Evolutionary conservation across 2,797 vertebrate genomes (phyloP).

Genomic region (Prionace glauca): DNA sequence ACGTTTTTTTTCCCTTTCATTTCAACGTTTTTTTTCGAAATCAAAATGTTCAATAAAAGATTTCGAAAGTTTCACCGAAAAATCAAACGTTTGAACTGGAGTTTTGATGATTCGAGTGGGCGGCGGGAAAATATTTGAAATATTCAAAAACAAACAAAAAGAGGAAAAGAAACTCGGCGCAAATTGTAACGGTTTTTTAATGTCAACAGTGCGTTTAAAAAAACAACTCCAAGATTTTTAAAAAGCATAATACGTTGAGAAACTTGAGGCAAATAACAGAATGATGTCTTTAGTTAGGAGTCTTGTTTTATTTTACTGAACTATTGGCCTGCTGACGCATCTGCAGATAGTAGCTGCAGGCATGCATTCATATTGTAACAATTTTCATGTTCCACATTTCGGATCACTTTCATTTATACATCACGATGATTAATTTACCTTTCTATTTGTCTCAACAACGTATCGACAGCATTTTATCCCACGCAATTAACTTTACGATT

Average conservation of each 20-base stretch:
- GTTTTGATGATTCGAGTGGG: not conserved
- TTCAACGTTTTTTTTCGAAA: not conserved
- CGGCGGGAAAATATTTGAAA: conserved; percentile 1
- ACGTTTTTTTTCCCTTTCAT: not conserved
- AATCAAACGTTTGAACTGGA: not conserved
- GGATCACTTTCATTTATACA: not conserved
- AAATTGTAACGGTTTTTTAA: conserved; percentile 23
- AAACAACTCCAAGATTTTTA: not conserved
- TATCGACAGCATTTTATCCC: not conserved
- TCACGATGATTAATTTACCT: not conserved
- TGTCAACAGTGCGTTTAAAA: not conserved
- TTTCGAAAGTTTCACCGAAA: not conserved
- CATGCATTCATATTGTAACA: conserved; percentile 4
- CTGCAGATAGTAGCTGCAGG: not conserved
- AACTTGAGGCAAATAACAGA: not conserved
- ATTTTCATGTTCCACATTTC: not conserved
- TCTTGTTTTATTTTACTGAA: not conserved
- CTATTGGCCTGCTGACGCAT: not conserved
- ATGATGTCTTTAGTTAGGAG: not conserved
- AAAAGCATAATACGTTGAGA: not conserved
- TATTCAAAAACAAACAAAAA: not conserved
- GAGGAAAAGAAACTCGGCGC: conserved; percentile 8
- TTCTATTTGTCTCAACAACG: not conserved
- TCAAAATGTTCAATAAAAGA: not conserved
- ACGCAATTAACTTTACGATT: not conserved